Evolutionary conservation across 2,113 vertebrate species (phyloP), one percentile per base, ranked within the genome.

Genomic region (Strix uralensis): DNA sequence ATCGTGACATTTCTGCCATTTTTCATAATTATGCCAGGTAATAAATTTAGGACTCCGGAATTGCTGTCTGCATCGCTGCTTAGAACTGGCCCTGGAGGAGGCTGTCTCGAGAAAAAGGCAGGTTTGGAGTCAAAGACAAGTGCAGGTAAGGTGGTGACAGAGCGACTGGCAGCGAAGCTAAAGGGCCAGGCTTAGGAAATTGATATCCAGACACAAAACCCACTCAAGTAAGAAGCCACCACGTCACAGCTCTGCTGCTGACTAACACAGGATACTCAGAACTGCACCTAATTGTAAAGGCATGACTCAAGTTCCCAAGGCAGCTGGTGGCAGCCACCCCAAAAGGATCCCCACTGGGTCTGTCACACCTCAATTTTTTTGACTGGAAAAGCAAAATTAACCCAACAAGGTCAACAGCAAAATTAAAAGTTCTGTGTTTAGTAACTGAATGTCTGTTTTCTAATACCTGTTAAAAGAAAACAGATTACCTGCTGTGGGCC

Each of bases 401-500:
- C 62, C 34, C 81, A 86, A 36, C 10, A 23, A 74, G 13, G 19
- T 13, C 80, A 84, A 71, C 5, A 52, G 30, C 57, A 85, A 55
- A 86, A 74, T 2, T 7, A 1, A 38, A 38, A 80, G 34, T 22
- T 11, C 49, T 32, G 27, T 8, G 27, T 36, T 86, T 52, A 74
- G 55, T 6, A 40, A 52, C 0, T 0, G 9, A 65, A 25, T 2
- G 17, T 26, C 49, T 61, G 17, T 11, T n/a, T 51, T 15, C 40
- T 15, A n/a, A 20, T 3, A 18, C 5, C 46, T 27, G 32, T 42
- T 38, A n/a, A 25, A 44, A 30, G 36, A 19, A 63, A 73, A 92
- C 5, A 15, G 18, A 57, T 90, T 96, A 99, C 99, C 96, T 99
- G 90, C 1, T 96, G 9, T 40, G 36, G 1, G 0, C 89, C 77